Evolutionary conservation across 2,888 invertebrate species (phyloP).

Genomic region (Brachylomia viminalis): DNA sequence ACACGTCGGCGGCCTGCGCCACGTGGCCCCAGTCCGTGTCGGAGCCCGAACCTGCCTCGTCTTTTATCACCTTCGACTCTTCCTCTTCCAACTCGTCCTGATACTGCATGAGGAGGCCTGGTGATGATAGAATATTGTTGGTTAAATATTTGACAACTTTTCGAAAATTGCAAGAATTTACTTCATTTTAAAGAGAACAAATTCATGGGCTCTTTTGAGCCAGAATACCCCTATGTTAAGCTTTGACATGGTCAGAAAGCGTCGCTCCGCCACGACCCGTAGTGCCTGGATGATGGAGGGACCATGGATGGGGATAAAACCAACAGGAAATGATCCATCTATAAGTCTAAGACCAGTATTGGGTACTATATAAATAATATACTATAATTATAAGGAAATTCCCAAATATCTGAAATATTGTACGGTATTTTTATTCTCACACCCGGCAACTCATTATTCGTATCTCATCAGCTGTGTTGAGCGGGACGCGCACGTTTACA

Average conservation of each 20-base stretch:
- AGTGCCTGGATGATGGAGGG: neutral
- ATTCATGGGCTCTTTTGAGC: neutral
- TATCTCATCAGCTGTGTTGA: too few relatives aligned
- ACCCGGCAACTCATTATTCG: too few relatives aligned
- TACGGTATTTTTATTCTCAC: too few relatives aligned
- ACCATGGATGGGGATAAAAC: neutral
- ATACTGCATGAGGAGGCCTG: slow-evolving; percentile 84
- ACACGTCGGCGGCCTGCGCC: slow-evolving; percentile 66
- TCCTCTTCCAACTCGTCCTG: slow-evolving; percentile 83
- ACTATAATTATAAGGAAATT: too few relatives aligned
- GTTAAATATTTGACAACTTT: neutral
- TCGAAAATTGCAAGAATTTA: neutral
- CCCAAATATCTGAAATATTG: too few relatives aligned
- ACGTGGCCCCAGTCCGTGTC: slow-evolving; percentile 84
- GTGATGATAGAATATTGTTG: neutral
- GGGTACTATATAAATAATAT: too few relatives aligned
- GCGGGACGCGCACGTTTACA: too few relatives aligned
- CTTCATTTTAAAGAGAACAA: neutral
- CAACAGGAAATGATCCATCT: too few relatives aligned
- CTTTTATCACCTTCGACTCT: slow-evolving; percentile 52
- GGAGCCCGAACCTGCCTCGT: slow-evolving; percentile 72
- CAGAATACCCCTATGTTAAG: neutral
- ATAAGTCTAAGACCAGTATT: neutral
- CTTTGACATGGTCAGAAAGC: neutral
- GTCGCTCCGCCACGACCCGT: neutral